These are phyloP conservation scores for Gorsachius goisagi DNA, from an alignment of 2,113 vertebrate species.

Conservation along the genomic window DNA sequence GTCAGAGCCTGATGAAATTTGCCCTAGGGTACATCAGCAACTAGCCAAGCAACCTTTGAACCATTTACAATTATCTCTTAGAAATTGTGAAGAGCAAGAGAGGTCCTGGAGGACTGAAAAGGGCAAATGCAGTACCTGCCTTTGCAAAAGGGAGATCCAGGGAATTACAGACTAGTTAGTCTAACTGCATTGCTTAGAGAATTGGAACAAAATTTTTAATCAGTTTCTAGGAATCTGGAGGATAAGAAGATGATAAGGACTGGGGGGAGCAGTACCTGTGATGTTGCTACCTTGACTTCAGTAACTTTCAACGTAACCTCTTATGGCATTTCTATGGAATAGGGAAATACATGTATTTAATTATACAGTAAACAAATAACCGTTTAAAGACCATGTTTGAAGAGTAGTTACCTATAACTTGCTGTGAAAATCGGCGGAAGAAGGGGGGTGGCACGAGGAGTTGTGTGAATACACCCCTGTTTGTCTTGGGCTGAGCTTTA, in stretches of 20 bases:
- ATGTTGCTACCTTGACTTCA: not conserved
- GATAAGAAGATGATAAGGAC: not conserved
- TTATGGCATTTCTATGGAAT: not conserved
- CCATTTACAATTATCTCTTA: slow-evolving; percentile 57
- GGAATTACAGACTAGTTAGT: not conserved
- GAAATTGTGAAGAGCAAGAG: slow-evolving; percentile 23
- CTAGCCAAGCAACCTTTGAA: slow-evolving; percentile 63
- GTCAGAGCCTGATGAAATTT: slow-evolving; percentile 58
- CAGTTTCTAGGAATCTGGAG: not conserved
- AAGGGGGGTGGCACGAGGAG: not conserved
- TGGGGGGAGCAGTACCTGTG: not conserved
- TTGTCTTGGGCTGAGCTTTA: slow-evolving; percentile 62
- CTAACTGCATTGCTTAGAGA: not conserved
- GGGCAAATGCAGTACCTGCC: not conserved
- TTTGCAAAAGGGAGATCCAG: not conserved
- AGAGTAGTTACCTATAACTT: not conserved
- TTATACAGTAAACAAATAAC: not conserved
- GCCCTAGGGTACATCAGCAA: slow-evolving; percentile 51
- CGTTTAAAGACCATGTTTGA: not conserved
- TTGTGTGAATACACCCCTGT: slow-evolving; percentile 37
- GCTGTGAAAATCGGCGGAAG: not conserved
- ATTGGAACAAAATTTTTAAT: slow-evolving; percentile 23
- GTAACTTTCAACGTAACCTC: not conserved
- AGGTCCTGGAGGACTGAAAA: slow-evolving; percentile 38
- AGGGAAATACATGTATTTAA: not conserved